phyloP scores from a whole-genome alignment of 2,888 invertebrate species.

The Drosophila mayaguana region DNA sequence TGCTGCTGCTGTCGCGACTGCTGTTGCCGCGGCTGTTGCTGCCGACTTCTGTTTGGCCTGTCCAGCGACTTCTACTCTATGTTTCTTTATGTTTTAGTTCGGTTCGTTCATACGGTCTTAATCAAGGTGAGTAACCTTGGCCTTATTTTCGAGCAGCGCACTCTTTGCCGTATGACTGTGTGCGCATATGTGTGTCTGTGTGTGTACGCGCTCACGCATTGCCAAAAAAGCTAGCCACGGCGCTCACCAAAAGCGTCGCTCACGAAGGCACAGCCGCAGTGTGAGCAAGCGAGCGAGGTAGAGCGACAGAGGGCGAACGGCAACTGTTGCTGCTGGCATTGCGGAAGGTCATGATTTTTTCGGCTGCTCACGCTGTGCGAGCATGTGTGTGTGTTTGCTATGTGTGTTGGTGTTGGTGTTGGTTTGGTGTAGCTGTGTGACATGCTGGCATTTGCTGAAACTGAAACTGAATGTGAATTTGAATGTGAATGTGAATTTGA shows the following conservation, averaged over 20 bases:
- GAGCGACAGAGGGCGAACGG: conserved; percentile 42
- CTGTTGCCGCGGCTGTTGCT: neutral
- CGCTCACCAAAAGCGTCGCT: conserved; percentile 58
- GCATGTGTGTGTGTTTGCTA: conserved; percentile 23
- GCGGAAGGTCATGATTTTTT: conserved; percentile 84
- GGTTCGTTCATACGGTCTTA: conserved; percentile 79
- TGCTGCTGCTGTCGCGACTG: conserved; percentile 20
- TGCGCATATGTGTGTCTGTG: conserved; percentile 24
- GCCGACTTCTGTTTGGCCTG: conserved; percentile 57
- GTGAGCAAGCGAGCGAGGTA: conserved; percentile 40
- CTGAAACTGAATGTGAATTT: conserved; percentile 37
- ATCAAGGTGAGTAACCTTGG: conserved; percentile 84
- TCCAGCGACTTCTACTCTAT: conserved; percentile 48
- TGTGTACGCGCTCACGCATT: conserved; percentile 63
- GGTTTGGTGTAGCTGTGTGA: conserved; percentile 28
- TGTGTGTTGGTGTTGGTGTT: conserved; percentile 11
- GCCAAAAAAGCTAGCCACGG: conserved; percentile 64
- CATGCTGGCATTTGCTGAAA: conserved; percentile 56
- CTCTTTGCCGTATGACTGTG: conserved; percentile 56
- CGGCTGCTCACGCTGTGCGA: conserved; percentile 45
- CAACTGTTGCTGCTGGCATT: conserved; percentile 77
- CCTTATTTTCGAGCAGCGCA: conserved; percentile 83
- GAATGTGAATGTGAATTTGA: conserved; percentile 52
- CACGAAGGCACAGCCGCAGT: conserved; percentile 49
- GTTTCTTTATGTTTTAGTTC: conserved; percentile 66